A percentile compares a stretch with the other conserved stretches of the same genome.
Evolutionary conservation across 2,113 vertebrate species (phyloP).

Genomic region (Malurus melanocephalus): DNA sequence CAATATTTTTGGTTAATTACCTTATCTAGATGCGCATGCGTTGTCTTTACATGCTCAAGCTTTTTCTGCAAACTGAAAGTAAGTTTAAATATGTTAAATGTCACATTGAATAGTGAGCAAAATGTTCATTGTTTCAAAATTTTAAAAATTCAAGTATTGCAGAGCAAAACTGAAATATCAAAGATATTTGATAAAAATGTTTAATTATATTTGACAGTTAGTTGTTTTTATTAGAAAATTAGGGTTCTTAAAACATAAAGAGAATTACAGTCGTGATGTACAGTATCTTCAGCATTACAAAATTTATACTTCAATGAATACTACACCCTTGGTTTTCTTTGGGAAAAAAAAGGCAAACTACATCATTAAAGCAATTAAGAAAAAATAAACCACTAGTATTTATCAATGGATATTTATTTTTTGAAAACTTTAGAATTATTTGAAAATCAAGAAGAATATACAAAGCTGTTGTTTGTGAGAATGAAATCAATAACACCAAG

Average conservation of each 20-base stretch:
- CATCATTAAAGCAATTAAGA: neutral
- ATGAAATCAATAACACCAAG: neutral
- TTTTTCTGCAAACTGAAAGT: conserved; percentile 85
- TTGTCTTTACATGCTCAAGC: conserved; percentile 74
- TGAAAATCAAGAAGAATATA: neutral
- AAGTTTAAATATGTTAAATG: neutral
- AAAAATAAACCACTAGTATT: neutral
- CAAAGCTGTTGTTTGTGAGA: neutral
- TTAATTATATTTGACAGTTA: neutral
- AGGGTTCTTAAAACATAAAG: neutral
- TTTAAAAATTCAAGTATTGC: neutral
- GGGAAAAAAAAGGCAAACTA: neutral
- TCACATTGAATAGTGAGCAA: neutral
- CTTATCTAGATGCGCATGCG: conserved; percentile 89
- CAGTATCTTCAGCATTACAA: neutral
- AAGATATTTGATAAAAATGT: neutral
- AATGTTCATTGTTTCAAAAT: neutral
- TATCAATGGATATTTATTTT: neutral
- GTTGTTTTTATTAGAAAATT: neutral
- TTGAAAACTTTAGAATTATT: rapidly evolving
- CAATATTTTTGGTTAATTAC: conserved; percentile 66
- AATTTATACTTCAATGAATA: neutral
- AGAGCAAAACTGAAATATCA: neutral
- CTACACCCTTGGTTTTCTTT: neutral
- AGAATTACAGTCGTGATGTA: neutral